Evolutionary conservation across 2,888 invertebrate species (phyloP), one percentile per base, ranked within the genome.

Genomic region (Scelioninae gen. 1): DNA sequence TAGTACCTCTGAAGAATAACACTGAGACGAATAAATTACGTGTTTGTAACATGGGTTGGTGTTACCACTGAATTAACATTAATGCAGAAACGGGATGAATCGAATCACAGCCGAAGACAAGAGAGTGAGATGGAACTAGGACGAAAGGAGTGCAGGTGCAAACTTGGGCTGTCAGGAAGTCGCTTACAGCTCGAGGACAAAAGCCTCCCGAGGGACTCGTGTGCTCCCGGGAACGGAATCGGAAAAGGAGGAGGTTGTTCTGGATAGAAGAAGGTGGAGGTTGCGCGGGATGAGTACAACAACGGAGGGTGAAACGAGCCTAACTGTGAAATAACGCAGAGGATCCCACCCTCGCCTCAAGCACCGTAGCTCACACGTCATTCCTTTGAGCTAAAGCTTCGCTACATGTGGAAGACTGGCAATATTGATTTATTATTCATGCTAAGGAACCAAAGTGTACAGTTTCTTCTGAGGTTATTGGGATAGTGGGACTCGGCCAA

Each of bases 121-220:
- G 47, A 66, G 69, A n/a, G n/a, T 43, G 65, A 69, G 76, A 53
- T 71, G 55, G 40, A 63, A 68, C 43, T 10, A 71, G 82, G 85
- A 84, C 85, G 86, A 88, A 88, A 88, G 88, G 89, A 89, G 90
- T 90, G 89, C 92, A 92, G 92, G 92, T 92, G 92, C 91, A 92
- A 92, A 92, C 90, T 91, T 91, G 90, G 90, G 87, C 91, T 92
- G 92, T 91, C 92, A 91, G 90, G 91, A 92, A 92, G 92, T 92
- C 92, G 91, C 92, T 92, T 92, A 92, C 91, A 89, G 90, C 89
- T 88, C 88, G 89, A 91, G 92, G 92, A 92, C 92, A 92, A 92
- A 92, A 91, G 91, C 90, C 87, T 92, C 92, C 91, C 92, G 74
- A 83, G 92, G 89, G 92, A 91, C 89, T 89, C 89, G 88, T 89